These are phyloP conservation scores for Dufourea novaeangliae DNA, from an alignment of 1,140 invertebrate species.

Conservation along the genomic window DNA sequence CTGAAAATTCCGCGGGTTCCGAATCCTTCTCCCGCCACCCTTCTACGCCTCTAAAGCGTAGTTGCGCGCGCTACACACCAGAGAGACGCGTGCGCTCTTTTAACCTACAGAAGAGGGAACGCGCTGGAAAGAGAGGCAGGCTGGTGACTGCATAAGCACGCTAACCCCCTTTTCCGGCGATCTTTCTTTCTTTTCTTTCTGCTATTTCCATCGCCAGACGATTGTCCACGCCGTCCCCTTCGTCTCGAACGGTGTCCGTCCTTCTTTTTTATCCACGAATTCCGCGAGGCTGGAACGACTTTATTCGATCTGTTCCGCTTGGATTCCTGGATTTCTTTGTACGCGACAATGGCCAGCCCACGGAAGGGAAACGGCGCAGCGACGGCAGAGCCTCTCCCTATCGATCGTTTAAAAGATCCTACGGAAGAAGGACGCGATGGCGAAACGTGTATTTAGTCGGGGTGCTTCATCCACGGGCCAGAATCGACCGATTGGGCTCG, in stretches of 20 bases:
- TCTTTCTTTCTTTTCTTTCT: background rate
- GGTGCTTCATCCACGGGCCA: background rate
- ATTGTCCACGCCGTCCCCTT: background rate
- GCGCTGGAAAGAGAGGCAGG: background rate
- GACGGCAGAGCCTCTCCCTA: background rate
- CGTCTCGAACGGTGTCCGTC: background rate
- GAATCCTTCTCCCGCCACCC: slow-evolving; percentile 2
- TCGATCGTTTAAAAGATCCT: slow-evolving; percentile 23
- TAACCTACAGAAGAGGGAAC: slow-evolving; percentile 27
- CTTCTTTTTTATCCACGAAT: background rate
- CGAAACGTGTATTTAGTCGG: background rate
- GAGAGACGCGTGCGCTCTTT: slow-evolving; percentile 2
- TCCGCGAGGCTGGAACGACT: slow-evolving; percentile 2
- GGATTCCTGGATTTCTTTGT: slow-evolving; percentile 15
- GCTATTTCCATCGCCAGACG: background rate
- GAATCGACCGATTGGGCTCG: background rate
- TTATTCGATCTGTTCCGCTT: slow-evolving; percentile 20
- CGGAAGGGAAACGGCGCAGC: background rate
- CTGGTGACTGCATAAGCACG: slow-evolving; percentile 6
- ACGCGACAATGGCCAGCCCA: background rate
- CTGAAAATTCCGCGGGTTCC: slow-evolving; percentile 11
- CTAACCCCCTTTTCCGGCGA: slow-evolving; percentile 11
- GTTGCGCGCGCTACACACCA: background rate
- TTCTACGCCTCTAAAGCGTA: too few species aligned
- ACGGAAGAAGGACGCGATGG: background rate